Evolutionary conservation across 2,797 vertebrate species (phyloP), one percentile per base, ranked within the genome.

Genomic region (Erethizon dorsatum): DNA sequence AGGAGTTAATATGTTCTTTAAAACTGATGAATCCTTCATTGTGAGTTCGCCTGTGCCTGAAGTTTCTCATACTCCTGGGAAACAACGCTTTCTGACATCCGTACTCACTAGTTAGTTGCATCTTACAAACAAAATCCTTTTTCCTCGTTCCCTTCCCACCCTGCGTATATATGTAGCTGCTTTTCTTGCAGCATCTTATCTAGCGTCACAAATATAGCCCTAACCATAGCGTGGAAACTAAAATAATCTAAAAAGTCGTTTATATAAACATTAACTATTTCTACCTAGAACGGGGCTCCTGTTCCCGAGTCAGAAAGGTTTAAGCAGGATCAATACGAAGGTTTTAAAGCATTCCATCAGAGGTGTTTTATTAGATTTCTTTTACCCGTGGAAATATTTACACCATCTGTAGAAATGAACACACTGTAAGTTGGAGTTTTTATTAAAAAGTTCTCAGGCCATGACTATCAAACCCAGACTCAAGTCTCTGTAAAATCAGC

Each of bases 401-500:
- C 84, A 84, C 18, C 57, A 80, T 79, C 82, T 79, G 24, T 77
- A 18, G 47, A 86, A 96, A 75, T 0, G 12, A 65, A 96, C 31
- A 54, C 13, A 11, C 57, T 94, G 56, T 77, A 90, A 90, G 33
- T 26, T 2, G 65, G 9, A 24, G 18, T 90, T 80, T 80, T 96
- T 33, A 73, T 90, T 12, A 83, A 2, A 28, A 92, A 97, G 75
- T 17, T 33, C 50, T 78, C 88, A 47, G 71, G 77, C 67, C 83
- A 90, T 20, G 28, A 50, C 87, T 78, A 67, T 86, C 91, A 78
- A 95, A 97, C 82, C 17, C 96, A 96, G 91, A n/a, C 94, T 83
- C 88, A n/a, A 65, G 28, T 83, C 59, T 93, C 93, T 88, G 77
- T 94, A 83, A 67, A 79, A 92, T 13, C 26, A 96, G 97, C 98